Base-by-base conservation (phyloP, 1,140 invertebrate species). In the Panulirus ornatus region DNA sequence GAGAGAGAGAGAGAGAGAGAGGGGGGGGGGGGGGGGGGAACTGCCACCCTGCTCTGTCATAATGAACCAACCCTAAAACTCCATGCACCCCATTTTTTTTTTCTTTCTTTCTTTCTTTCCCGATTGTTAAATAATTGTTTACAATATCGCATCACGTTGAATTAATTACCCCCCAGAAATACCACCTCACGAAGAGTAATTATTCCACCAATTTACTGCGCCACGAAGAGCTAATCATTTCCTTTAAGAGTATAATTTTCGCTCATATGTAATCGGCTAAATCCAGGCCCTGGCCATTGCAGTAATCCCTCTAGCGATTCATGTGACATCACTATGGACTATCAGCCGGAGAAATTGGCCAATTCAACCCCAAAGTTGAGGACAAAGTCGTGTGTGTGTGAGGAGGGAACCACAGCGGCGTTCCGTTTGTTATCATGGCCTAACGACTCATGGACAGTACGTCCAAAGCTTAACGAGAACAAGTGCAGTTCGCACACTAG, bases 171-270 rank as follows among this genome's bases (percentile, higher is more conserved):
- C 27, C 73, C 16, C 70, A n/a, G 42, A 30, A 8, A 27, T n/a
- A 85, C 47, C 8, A 36, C 83, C 83, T 73, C 42, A 85, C 83
- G 83, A 47, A 85, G 83, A 85, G 40, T 51, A 73, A 85, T 85
- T 75, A 85, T 44, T 40, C 66, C 19, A 14, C 83, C 83, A 71
- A 85, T 66, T 85, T 73, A 51, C 40, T 71, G 40, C 83, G 38
- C 83, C 83, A 85, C 83, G 66, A 75, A 44, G 34, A 73, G 83
- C 83, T 85, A 85, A 85, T 85, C 75, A 85, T 75, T 75, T 73
- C 66, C 42, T 75, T 85, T 75, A 40, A 88, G 51, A 76, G 85
- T 88, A 47, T 88, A 88, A 88, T 88, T 78, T 88, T 88, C 85
- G 75, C 85, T 79, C 85, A 79, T 88, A 88, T 22, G 73, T 44